Conservation (phyloP, 2,888 invertebrate species). For the Drosophila prolongata region DNA sequence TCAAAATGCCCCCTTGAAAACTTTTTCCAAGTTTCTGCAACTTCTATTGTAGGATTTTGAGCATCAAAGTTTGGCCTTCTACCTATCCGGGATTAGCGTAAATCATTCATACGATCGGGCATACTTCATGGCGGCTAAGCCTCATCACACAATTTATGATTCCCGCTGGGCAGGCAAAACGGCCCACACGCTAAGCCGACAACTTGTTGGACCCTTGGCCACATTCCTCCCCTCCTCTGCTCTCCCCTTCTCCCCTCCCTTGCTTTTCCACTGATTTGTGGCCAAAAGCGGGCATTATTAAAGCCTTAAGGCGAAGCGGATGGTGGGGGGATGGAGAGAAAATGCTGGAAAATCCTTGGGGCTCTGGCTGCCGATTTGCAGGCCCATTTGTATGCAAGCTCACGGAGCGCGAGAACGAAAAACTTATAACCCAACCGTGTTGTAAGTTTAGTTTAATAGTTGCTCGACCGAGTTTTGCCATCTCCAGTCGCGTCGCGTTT, state of each 20-base stretch:
- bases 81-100: constrained; percentile 11
- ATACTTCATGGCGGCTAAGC: constrained; percentile 27
- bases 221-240: background rate
- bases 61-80: background rate
- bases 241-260: background rate
- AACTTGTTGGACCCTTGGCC: constrained; percentile 43
- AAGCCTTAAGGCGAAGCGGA: constrained; percentile 30
- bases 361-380: constrained; percentile 11
- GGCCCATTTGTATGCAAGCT: constrained; percentile 69
- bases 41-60: too few relatives aligned
- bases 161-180: constrained; percentile 37
- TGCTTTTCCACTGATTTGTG: constrained; percentile 27
- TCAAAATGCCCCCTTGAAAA: background rate
- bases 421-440: constrained; percentile 60
- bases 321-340: background rate
- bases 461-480: constrained; percentile 48
- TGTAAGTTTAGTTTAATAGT: constrained; percentile 76
- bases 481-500: constrained; percentile 58
- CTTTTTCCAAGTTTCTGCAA: background rate
- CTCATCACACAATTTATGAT: constrained; percentile 36
- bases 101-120: constrained; percentile 35
- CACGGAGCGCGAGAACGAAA: constrained; percentile 55
- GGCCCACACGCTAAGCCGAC: constrained; percentile 31
- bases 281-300: constrained; percentile 35
- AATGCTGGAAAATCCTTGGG: constrained; percentile 15